Evolutionary conservation across 2,113 vertebrate genomes (phyloP).

Genomic region (Balaeniceps rex): DNA sequence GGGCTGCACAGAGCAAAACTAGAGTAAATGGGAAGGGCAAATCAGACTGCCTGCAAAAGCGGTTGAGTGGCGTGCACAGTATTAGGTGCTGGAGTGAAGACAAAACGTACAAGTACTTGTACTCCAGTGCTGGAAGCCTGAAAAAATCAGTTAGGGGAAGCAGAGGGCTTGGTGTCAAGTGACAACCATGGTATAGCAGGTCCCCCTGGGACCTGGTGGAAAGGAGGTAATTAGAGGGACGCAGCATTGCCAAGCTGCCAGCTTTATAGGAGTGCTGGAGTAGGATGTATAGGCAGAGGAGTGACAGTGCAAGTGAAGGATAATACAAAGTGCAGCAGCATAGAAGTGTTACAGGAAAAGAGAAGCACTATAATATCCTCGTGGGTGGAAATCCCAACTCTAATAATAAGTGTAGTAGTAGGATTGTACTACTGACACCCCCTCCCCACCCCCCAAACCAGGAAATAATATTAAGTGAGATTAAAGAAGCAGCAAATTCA

Average conservation of each 20-base stretch:
- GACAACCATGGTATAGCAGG: not conserved
- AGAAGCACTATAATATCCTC: not conserved
- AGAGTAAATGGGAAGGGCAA: not conserved
- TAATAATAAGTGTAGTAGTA: slow-evolving; percentile 15
- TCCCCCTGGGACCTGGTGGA: not conserved
- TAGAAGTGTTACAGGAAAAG: not conserved
- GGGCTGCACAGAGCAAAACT: not conserved
- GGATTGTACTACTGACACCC: not conserved
- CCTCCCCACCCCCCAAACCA: not conserved
- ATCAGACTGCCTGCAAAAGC: not conserved
- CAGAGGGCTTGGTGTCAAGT: not conserved
- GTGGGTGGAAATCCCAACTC: slow-evolving; percentile 15
- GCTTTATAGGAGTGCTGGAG: not conserved
- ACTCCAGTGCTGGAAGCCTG: not conserved
- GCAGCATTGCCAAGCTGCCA: not conserved
- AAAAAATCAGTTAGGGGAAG: not conserved
- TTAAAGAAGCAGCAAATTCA: slow-evolving; percentile 37
- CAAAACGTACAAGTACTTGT: not conserved
- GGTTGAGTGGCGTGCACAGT: not conserved
- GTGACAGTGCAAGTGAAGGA: not conserved
- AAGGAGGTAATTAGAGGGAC: not conserved
- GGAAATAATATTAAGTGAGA: slow-evolving; percentile 35
- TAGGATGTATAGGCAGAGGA: slow-evolving; percentile 2
- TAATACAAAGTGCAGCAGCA: not conserved
- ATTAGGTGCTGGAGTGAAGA: not conserved